These are phyloP conservation scores for Pimephales promelas DNA, from an alignment of 2,113 vertebrate species.

Conservation along the genomic window DNA sequence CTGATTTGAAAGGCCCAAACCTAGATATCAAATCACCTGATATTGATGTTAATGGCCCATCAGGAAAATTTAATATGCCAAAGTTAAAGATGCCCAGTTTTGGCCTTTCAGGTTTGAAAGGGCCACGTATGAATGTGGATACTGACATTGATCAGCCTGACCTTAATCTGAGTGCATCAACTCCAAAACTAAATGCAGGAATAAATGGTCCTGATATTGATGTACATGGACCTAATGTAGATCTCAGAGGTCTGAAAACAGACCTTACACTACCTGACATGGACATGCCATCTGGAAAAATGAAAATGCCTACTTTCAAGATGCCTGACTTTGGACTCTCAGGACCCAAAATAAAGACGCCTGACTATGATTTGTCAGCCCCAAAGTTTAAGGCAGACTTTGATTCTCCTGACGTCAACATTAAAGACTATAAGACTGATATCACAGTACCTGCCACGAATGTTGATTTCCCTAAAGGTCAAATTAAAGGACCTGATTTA, in stretches of 20 bases:
- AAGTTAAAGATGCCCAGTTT: slow-evolving; percentile 55
- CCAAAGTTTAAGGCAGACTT: slow-evolving; percentile 44
- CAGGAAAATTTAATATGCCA: slow-evolving; percentile 53
- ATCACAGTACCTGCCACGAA: slow-evolving; percentile 35
- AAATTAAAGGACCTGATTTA: slow-evolving; percentile 49
- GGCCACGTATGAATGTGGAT: slow-evolving; percentile 50
- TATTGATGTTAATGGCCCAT: slow-evolving; percentile 51
- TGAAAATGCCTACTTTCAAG: not conserved
- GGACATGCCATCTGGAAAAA: slow-evolving; percentile 59
- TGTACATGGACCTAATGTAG: slow-evolving; percentile 12
- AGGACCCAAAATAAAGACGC: slow-evolving; percentile 34
- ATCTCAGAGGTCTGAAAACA: slow-evolving; percentile 53
- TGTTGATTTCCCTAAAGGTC: not conserved
- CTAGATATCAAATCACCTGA: slow-evolving; percentile 37
- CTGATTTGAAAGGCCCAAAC: not conserved
- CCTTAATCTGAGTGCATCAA: slow-evolving; percentile 39
- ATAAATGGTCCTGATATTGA: slow-evolving; percentile 49
- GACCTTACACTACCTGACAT: slow-evolving; percentile 60
- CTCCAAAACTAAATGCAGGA: slow-evolving; percentile 55
- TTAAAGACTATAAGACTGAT: slow-evolving; percentile 31
- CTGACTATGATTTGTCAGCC: slow-evolving; percentile 55
- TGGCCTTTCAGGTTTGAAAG: slow-evolving; percentile 34
- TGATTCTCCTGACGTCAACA: slow-evolving; percentile 45
- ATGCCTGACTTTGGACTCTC: not conserved
- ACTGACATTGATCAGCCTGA: slow-evolving; percentile 42